Evolutionary conservation across 2,888 invertebrate species (phyloP).

Genomic region (Sesia apiformis): DNA sequence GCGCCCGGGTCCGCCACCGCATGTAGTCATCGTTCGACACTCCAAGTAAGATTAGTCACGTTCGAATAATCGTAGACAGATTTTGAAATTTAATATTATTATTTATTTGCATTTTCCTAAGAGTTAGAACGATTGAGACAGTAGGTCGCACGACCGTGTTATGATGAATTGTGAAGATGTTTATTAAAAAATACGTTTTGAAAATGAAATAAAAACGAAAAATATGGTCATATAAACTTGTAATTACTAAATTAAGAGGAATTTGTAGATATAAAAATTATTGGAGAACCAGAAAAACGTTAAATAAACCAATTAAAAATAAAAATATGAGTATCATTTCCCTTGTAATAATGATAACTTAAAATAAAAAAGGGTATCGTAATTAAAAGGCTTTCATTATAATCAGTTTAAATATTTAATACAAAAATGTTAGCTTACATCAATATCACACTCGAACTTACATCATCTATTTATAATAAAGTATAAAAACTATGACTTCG

Average conservation of each 20-base stretch:
- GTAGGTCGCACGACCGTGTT: conserved; percentile 73
- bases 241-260: conserved; percentile 73
- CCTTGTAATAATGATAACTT: neutral
- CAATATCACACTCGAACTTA: conserved; percentile 74
- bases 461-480: conserved; percentile 72
- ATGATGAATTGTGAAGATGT: conserved; percentile 71
- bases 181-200: conserved; percentile 73
- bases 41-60: conserved; percentile 67
- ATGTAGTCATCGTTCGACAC: conserved; percentile 56
- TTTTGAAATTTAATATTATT: conserved; percentile 68
- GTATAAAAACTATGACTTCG: conserved; percentile 75
- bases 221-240: conserved; percentile 73
- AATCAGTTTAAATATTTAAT: conserved; percentile 53
- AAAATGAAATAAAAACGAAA: conserved; percentile 72
- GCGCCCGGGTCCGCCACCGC: conserved; percentile 15
- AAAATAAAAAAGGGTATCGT: conserved; percentile 8
- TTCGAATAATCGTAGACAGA: conserved; percentile 69
- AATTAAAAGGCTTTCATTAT: conserved; percentile 15
- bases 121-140: conserved; percentile 71
- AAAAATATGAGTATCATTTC: conserved; percentile 52
- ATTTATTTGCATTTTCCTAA: conserved; percentile 75
- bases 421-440: conserved; percentile 65
- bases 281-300: conserved; percentile 72
- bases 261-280: conserved; percentile 37
- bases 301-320: conserved; percentile 73